Evolutionary conservation across 2,797 vertebrate genomes (phyloP).

Genomic region (Sebastes nivosus): DNA sequence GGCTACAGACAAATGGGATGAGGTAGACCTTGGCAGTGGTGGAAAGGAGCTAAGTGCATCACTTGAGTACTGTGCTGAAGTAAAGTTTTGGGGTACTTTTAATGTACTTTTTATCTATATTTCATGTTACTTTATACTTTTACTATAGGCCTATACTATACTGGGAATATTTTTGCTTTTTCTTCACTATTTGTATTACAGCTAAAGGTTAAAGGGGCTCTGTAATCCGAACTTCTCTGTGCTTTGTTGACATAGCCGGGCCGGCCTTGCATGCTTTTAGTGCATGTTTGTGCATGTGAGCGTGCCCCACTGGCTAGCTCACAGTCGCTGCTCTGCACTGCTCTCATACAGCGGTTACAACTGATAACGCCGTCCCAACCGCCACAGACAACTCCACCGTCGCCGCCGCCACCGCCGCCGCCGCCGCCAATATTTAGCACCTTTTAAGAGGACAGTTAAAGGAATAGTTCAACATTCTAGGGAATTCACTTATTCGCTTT

Average conservation of each 20-base stretch:
- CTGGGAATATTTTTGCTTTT: background rate
- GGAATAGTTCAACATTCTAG: background rate
- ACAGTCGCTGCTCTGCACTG: too few relatives aligned
- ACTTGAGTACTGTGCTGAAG: background rate
- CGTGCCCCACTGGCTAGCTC: too few relatives aligned
- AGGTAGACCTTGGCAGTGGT: background rate
- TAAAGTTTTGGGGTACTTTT: background rate
- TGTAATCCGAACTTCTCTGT: too few relatives aligned
- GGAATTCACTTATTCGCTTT: background rate
- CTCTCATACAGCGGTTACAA: too few relatives aligned
- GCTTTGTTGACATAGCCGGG: too few relatives aligned
- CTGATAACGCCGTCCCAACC: too few relatives aligned
- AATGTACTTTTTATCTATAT: background rate
- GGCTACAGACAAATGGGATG: background rate
- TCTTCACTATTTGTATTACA: background rate
- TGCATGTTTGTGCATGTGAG: too few relatives aligned
- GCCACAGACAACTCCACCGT: too few relatives aligned
- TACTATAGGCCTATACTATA: background rate
- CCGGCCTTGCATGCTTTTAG: too few relatives aligned
- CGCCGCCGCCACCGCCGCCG: too few relatives aligned
- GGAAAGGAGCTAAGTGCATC: background rate
- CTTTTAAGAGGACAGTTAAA: background rate
- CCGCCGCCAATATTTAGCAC: too few relatives aligned
- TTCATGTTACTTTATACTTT: background rate
- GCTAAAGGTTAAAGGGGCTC: fast-evolving